Evolutionary conservation across 2,113 vertebrate genomes (phyloP).

Genomic region (Festucalex cinctus): DNA sequence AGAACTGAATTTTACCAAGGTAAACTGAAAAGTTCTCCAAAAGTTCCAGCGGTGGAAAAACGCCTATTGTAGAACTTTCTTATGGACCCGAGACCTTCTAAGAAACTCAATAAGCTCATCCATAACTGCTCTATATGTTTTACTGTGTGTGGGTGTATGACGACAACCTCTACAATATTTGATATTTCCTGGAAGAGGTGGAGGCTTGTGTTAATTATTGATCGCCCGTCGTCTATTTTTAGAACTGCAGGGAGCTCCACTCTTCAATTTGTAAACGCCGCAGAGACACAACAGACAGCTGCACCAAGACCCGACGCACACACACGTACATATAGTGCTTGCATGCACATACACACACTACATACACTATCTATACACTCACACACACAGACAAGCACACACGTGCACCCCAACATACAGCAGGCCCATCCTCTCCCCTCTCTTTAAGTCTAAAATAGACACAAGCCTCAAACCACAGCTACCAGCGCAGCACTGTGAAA

Average conservation of each 20-base stretch:
- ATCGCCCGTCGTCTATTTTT: slow-evolving; percentile 24
- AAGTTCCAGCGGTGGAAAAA: too few species aligned
- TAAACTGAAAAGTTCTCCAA: too few species aligned
- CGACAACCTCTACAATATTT: slow-evolving; percentile 19
- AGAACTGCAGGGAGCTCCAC: slow-evolving; percentile 37
- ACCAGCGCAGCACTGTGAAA: slow-evolving; percentile 55
- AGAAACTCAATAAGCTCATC: neutral
- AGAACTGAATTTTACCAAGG: too few species aligned
- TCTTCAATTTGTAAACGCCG: slow-evolving; percentile 58
- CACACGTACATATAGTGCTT: neutral
- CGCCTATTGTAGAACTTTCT: too few species aligned
- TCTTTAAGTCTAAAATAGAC: slow-evolving; percentile 63
- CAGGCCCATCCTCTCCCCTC: slow-evolving; percentile 57
- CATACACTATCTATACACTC: neutral
- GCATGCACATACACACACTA: neutral
- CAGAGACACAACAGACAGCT: slow-evolving; percentile 58
- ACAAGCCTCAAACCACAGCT: slow-evolving; percentile 60
- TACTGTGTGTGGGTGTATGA: neutral
- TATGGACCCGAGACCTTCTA: neutral
- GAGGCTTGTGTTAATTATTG: slow-evolving; percentile 28
- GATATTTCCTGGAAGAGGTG: slow-evolving; percentile 19
- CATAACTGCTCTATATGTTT: neutral
- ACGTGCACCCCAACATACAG: slow-evolving; percentile 12
- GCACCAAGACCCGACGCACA: too few species aligned
- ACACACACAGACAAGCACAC: neutral